phyloP scores from a whole-genome alignment of 1,140 invertebrate genomes.

The Drosophila eugracilis region DNA sequence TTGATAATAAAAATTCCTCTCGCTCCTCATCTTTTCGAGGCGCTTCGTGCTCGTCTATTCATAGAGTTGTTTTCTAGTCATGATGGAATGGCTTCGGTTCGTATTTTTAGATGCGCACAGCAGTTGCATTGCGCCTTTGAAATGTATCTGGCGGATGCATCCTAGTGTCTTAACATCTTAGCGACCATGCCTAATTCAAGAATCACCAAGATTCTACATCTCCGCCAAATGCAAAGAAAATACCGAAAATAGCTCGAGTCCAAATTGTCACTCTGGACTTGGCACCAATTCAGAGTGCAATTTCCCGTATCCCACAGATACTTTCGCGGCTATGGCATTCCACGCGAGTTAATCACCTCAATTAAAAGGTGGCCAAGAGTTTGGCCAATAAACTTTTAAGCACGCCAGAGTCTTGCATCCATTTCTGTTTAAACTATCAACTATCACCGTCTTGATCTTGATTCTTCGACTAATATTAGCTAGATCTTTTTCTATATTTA shows the following conservation, averaged over 20 bases:
- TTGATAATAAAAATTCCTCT: slow-evolving; percentile 38
- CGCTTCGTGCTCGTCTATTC: slow-evolving; percentile 23
- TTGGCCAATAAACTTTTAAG: slow-evolving; percentile 8
- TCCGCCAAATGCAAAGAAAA: slow-evolving; percentile 11
- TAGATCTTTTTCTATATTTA: neutral
- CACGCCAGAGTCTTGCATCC: too few relatives aligned
- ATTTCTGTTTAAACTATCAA: too few relatives aligned
- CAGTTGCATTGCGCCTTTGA: slow-evolving; percentile 25
- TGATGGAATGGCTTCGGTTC: slow-evolving; percentile 31
- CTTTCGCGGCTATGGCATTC: slow-evolving; percentile 7
- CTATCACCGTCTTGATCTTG: too few relatives aligned
- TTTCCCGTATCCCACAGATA: slow-evolving; percentile 2
- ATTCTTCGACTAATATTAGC: too few relatives aligned
- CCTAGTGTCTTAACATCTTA: slow-evolving; percentile 3
- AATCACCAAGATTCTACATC: slow-evolving; percentile 1
- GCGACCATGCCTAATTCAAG: slow-evolving; percentile 27
- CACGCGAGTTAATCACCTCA: slow-evolving; percentile 27
- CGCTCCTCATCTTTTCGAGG: slow-evolving; percentile 20
- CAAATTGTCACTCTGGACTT: slow-evolving; percentile 30
- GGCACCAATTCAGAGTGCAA: slow-evolving; percentile 31
- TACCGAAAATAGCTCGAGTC: slow-evolving; percentile 25
- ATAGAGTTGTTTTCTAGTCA: slow-evolving; percentile 37
- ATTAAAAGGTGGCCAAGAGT: slow-evolving; percentile 15
- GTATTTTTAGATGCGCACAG: slow-evolving; percentile 31
- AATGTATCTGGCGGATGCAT: slow-evolving; percentile 36